Base-by-base conservation (phyloP, 2,113 vertebrate genomes). In the Salvelinus sp. region DNA sequence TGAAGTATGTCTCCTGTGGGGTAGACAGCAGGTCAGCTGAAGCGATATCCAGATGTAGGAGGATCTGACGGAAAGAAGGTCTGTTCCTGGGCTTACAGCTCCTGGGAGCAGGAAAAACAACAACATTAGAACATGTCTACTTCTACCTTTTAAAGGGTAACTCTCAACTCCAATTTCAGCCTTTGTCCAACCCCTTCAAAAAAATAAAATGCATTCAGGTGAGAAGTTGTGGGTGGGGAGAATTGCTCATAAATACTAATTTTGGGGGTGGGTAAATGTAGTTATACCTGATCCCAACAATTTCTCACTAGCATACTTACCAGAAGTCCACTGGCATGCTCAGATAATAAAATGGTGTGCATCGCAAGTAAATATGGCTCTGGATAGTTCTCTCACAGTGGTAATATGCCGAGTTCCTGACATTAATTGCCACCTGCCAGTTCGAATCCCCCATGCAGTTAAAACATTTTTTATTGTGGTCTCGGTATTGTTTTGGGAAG, bases 1-100 rank as follows among this genome's bases (percentile, higher is more conserved):
- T 95, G 88, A 99, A 99, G 88, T 98, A 99, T 0, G 96, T 98
- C 86, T 99, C 97, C 84, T 99, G 97, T 0, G 97, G 94, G 4
- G 97, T 99, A 38, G 96, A 98, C 6, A 99, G 93, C 48, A 98
- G 95, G 6, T 98, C 97, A 0, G 97, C 97, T 0, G 97, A 98
- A 70, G 97, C 97, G 2, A 98, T 99, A 89, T 99, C 97, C 76
- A 99, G 90, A 82, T 99, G 97, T 44, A 98, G 90, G 70, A 98
- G 93, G 87, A 98, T 98, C 93, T 99, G 97, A 66, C 97, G 91
- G 90, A 99, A 99, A 23, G 97, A 98, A 0, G 97, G 97, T 3
- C 97, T 93, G 84, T 97, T 98, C 88, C 97, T 93, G 66, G 97
- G 95, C 38, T 98, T 98, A 92, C 96, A 97, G 87, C 96, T 98